A percentile compares a stretch with the other conserved stretches of the same genome.
These are phyloP conservation scores for Uria aalge DNA, from an alignment of 2,113 vertebrate species.

Conservation along the genomic window DNA sequence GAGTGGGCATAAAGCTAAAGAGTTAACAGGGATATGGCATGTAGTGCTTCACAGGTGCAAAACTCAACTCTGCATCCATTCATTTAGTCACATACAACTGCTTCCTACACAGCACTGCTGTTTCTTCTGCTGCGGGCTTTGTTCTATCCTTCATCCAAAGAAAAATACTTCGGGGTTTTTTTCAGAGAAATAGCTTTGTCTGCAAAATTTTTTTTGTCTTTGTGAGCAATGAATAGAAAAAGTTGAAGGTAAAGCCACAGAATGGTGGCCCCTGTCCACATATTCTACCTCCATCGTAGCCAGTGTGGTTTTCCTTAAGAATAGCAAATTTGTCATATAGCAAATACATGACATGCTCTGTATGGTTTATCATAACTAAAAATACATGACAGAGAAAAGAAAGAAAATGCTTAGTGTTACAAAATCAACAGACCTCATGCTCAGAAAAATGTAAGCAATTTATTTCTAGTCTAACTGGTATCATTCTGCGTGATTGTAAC, in stretches of 20 bases:
- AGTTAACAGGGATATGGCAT: not conserved
- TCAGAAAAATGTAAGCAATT: constrained; percentile 27
- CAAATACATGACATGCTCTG: not conserved
- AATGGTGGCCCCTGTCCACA: not conserved
- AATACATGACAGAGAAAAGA: constrained; percentile 6
- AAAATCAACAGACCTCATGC: constrained; percentile 16
- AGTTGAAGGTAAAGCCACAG: not conserved
- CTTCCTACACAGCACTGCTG: not conserved
- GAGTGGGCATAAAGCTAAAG: not conserved
- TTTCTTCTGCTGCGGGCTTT: not conserved
- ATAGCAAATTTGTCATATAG: not conserved
- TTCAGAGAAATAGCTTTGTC: constrained; percentile 1
- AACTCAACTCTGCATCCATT: not conserved
- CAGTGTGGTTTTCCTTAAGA: not conserved
- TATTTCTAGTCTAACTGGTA: constrained; percentile 18
- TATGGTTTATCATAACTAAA: not conserved
- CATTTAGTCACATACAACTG: not conserved
- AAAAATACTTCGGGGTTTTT: not conserved
- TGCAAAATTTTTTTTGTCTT: not conserved
- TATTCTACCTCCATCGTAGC: not conserved
- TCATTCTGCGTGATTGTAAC: not conserved
- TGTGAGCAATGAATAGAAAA: not conserved
- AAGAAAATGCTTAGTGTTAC: constrained; percentile 18
- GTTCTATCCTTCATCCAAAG: not conserved
- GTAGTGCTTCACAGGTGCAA: not conserved